Percentiles rank a stretch among this genome's conserved stretches.
phyloP scores from a whole-genome alignment of 2,113 vertebrate genomes.

The Upupa epops region DNA sequence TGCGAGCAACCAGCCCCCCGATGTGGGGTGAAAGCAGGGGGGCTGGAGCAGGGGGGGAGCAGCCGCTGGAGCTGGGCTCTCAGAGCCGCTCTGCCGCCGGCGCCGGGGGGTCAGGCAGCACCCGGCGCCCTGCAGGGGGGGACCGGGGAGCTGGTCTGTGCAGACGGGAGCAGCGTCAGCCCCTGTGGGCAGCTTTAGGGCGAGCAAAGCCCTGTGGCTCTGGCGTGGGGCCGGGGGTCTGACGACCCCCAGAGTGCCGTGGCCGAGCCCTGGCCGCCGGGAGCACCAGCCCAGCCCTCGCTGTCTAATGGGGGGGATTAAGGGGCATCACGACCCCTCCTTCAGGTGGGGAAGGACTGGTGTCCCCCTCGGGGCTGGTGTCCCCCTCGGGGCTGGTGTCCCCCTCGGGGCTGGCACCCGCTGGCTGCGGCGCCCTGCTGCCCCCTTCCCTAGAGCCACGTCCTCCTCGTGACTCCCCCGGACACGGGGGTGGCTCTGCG shows the following conservation, averaged over 20 bases:
- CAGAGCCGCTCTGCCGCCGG: rapidly evolving
- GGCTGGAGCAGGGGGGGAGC: rapidly evolving
- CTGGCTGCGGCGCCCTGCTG: background rate
- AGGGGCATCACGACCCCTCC: too few species aligned
- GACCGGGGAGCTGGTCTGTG: background rate
- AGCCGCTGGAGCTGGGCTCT: rapidly evolving
- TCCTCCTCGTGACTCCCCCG: rapidly evolving
- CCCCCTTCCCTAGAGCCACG: rapidly evolving
- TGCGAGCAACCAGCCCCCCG: background rate
- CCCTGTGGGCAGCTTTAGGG: rapidly evolving
- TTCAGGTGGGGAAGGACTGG: rapidly evolving
- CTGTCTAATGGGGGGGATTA: too few species aligned
- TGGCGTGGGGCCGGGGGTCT: background rate
- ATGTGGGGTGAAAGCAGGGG: background rate
- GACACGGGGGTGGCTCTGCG: rapidly evolving
- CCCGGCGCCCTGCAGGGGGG: background rate
- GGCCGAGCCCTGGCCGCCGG: too few species aligned
- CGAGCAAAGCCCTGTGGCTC: rapidly evolving
- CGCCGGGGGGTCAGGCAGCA: background rate
- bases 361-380: rapidly evolving
- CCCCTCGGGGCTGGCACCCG: rapidly evolving
- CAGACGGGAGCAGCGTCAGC: too few species aligned
- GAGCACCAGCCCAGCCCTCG: too few species aligned
- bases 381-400: rapidly evolving
- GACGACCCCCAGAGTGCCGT: too few species aligned